Base-by-base conservation (phyloP, 1,140 invertebrate species). In the Daktulosphaira vitifoliae region DNA sequence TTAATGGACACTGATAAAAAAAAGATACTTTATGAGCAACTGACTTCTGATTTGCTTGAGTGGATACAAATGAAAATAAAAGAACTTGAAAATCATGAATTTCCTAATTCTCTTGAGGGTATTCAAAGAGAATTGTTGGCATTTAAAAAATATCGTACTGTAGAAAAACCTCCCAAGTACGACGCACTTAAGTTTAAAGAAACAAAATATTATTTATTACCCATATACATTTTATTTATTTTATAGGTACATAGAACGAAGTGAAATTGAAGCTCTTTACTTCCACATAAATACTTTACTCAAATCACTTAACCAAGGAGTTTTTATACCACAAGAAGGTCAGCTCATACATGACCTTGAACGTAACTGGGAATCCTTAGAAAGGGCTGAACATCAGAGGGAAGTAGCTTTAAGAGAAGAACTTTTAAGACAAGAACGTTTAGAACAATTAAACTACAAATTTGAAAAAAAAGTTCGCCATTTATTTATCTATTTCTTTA, bases 121-220 rank as follows among this genome's bases (percentile, higher is more conserved):
- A 96, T 99, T 69, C 93, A 97, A 77, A 84, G 87, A 49, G 84
- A 97, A 73, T 77, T 98, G 59, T 74, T 90, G 13, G 78, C 83
- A 26, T 99, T 99, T 77, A 98, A 97, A 74, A 86, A 94, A 71
- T 99, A 98, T 76, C 81, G 95, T 69, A 98, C 93, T 0, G 83
- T 93, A 20, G 96, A 98, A 75, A 98, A 99, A 79, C 96, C 96
- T 13, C 94, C 94, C 64, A 98, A 98, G 83, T 89, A 74, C 80
- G 81, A 77, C 38, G 15, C 11, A 3, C 18, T 2, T 25, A 23
- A 20, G 49, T 48, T 48, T 18, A 49, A 62, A 29, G 29, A 42
- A 52, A 52, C 38, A 66, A 20, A 50, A 5, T 33, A 33, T 33
- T 6, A 33, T 11, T 33, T 33, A 33, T 6, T 33, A 33, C 29